Base-by-base conservation (phyloP, 2,113 vertebrate species). In the Pogonocichla stellata region DNA sequence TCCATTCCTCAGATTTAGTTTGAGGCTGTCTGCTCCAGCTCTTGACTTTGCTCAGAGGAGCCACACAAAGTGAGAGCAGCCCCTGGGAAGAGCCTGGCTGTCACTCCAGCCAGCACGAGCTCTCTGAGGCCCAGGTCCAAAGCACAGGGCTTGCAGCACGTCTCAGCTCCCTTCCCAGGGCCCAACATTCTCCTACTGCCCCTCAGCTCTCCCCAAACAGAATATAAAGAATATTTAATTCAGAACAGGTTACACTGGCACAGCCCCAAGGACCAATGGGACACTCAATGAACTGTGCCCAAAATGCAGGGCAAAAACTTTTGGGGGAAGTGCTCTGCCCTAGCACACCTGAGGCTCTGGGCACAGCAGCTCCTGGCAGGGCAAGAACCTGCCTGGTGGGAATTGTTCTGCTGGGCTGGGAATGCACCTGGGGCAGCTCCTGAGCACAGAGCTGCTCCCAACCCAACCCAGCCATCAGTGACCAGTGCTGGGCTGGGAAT, bases 351-450 rank as follows among this genome's bases (percentile, higher is more conserved):
- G 0, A 0, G 10, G 73, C 62, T 36, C 51, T 33, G 26, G 25
- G 26, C 29, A 29, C 29, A 20, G 28, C 50, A 65, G 20, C 36
- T 26, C 6, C 0, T 0, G 24, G 22, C 62, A 70, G 36, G 25
- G 34, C 10, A 71, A 23, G 54, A 62, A 36, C 15, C 25, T 0
- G 0, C 7, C 16, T 3, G 16, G 14, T 43, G 48, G 45, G 71
- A 74, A 8, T 26, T 3, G 6, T 16, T 2, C 23, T 47, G 54
- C 34, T 78, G 25, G 15, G 34, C 16, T 7, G 33, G 67, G 38
- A 33, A 22, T 0, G 0, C 18, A 18, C 20, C 62, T 0, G 1
- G 15, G 8, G 9, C 45, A 45, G 0, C 36, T 36, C 73, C 26
- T 64, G 54, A 36, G 58, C 53, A 17, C 26, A 10, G 50, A 1